Conservation (phyloP, 2,797 vertebrate genomes). For the Gadopsis marmoratus region DNA sequence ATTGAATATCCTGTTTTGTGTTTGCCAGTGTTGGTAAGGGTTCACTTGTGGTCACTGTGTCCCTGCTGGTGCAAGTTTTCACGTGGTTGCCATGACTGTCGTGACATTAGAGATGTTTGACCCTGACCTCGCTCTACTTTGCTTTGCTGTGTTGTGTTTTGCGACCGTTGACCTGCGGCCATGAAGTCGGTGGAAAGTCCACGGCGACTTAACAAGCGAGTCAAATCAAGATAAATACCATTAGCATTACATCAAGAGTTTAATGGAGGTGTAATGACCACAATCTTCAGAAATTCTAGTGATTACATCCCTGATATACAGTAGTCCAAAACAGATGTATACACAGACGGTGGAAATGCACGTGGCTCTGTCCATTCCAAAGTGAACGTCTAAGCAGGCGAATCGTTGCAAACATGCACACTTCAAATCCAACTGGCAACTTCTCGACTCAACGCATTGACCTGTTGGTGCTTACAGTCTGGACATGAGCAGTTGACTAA, state of each 20-base stretch:
- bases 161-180: neutral
- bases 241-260: neutral
- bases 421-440: no score
- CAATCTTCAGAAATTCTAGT: neutral
- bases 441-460: no score
- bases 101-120: neutral
- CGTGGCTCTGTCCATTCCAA: neutral
- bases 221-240: neutral
- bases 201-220: conserved; percentile 5
- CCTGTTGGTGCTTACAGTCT: no score
- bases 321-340: conserved; percentile 6
- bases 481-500: no score
- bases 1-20: neutral
- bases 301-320: conserved; percentile 3
- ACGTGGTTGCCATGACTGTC: neutral
- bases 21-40: neutral
- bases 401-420: neutral
- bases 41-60: neutral
- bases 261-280: conserved; percentile 7
- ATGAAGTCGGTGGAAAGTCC: neutral
- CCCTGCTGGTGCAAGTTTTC: neutral
- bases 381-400: neutral
- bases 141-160: neutral
- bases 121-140: neutral
- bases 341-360: neutral